phyloP scores from a whole-genome alignment of 2,797 vertebrate species.

The Xerus rutilus region DNA sequence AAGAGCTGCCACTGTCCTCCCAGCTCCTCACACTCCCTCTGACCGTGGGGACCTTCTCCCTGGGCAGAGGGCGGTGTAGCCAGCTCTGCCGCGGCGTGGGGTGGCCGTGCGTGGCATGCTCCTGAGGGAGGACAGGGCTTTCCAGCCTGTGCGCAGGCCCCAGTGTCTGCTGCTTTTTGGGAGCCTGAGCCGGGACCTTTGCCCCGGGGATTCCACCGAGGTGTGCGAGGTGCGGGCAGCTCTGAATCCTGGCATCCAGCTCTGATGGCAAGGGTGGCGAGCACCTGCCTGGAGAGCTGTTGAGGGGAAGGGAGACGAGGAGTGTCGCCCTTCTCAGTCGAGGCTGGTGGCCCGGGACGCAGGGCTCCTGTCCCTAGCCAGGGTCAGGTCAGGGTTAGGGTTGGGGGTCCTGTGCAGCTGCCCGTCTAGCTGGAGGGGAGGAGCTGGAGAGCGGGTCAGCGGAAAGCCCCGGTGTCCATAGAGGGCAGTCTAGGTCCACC shows the following conservation, averaged over 20 bases:
- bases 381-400: no score
- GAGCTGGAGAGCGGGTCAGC: neutral
- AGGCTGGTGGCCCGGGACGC: neutral
- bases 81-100: neutral
- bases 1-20: neutral
- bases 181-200: no score
- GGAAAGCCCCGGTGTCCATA: constrained; percentile 79
- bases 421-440: neutral
- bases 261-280: neutral
- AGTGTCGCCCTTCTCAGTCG: rapidly evolving
- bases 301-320: rapidly evolving
- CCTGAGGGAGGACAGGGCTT: neutral
- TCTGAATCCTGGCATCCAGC: neutral
- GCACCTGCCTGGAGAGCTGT: neutral
- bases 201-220: rapidly evolving
- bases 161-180: no score
- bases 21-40: rapidly evolving
- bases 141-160: neutral
- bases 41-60: neutral
- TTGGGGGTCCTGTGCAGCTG: rapidly evolving
- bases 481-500: constrained; percentile 86
- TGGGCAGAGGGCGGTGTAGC: neutral
- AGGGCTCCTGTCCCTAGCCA: no score
- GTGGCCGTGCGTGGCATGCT: neutral
- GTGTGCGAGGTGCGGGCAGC: neutral